phyloP scores from a whole-genome alignment of 2,797 vertebrate genomes.

The Poeciliopsis presidionis region DNA sequence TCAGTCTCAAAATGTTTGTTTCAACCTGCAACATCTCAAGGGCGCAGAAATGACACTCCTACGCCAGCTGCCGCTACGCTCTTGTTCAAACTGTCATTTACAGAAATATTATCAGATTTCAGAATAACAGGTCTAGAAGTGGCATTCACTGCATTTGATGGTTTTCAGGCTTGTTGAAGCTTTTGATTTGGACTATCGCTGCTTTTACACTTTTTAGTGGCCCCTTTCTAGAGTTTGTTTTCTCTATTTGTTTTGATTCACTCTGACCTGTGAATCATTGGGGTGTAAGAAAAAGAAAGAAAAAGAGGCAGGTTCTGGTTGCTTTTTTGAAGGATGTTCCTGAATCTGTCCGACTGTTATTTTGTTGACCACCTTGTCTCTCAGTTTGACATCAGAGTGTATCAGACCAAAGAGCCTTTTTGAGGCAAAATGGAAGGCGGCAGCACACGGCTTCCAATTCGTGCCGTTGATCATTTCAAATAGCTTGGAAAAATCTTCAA shows the following conservation, averaged over 20 bases:
- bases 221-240: not conserved
- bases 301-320: not conserved
- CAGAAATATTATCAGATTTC: not conserved
- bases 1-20: constrained; percentile 16
- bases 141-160: not conserved
- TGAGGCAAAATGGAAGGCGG: not conserved
- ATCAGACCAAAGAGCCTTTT: not conserved
- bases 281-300: not conserved
- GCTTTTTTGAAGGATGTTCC: not conserved
- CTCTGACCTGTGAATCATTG: not conserved
- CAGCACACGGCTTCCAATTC: not conserved
- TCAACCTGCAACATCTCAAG: constrained; percentile 22
- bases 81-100: not conserved
- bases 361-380: not conserved
- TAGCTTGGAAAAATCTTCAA: not conserved
- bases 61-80: not conserved
- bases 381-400: not conserved
- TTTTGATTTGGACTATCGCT: not conserved
- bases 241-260: not conserved
- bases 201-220: not conserved
- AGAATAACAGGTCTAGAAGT: not conserved
- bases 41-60: constrained; percentile 36
- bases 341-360: not conserved
- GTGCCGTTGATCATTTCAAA: not conserved
- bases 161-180: not conserved